Evolutionary conservation across 2,797 vertebrate genomes (phyloP), one percentile per base, ranked within the genome.

Genomic region (Carduelis carduelis): DNA sequence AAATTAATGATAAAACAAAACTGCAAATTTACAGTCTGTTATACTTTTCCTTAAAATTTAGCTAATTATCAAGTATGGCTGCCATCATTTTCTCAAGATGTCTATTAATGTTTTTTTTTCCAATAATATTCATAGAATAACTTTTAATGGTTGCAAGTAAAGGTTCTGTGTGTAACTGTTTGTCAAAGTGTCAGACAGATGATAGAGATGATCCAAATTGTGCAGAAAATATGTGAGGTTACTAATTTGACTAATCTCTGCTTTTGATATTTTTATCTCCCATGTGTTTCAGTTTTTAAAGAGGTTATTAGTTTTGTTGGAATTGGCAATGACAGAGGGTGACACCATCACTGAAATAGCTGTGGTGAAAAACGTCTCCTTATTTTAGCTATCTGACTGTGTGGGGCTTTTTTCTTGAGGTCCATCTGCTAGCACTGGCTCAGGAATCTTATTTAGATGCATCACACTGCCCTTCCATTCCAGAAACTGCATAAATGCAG

Each of bases 341-440:
- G 86, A 94, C 69, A 86, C 90, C 47, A 68, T 77, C 81, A 46
- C 68, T 26, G 6, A 89, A 93, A 87, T 4, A 92, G 77, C 32
- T 3, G 24, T 5, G 13, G 34, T 74, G 64, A 90, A 89, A 96
- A 90, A 80, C 89, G 57, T 46, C 71, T 92, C 35, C 87, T 90
- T 87, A 90, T 93, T 94, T 97, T 93, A 96, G 86, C 56, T 83
- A 79, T 94, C 66, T 96, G 81, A 89, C 83, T 82, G 13, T 41
- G 60, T 71, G 46, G 23, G 12, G 19, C 57, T 89, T 94, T 93
- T 84, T 81, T 61, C 39, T 70, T 43, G 70, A 87, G 75, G 93
- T 93, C 94, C 93, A 90, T 96, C 93, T 97, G 96, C 93, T 95
- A 60, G 20, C 64, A 35, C 35, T 94, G 94, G 83, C 92, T 93